A percentile compares a stretch with the other conserved stretches of the same genome.
Evolutionary conservation across 64 coral and sea anemone genomes (phyloP).

Genomic region (Stichodactyla mertensii): DNA sequence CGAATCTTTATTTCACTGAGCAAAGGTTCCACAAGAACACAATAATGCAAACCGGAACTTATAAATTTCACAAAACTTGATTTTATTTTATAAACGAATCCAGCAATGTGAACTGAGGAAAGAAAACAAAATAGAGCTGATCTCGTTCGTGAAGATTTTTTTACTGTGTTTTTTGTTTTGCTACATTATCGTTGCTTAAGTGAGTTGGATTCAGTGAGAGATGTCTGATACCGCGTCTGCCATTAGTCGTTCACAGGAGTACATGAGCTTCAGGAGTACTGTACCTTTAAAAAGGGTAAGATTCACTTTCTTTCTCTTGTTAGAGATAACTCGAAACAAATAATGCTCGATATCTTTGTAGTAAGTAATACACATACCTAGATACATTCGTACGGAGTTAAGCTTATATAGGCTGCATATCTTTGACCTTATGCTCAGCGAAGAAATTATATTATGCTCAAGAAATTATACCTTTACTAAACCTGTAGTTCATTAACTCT

Average conservation of each 20-base stretch:
- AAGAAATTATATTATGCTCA: too few relatives aligned
- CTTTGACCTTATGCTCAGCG: too few relatives aligned
- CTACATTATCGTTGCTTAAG: background rate
- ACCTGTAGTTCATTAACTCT: too few relatives aligned
- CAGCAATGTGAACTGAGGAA: background rate
- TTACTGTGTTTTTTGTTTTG: background rate
- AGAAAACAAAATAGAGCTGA: background rate
- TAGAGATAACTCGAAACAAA: background rate
- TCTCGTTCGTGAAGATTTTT: background rate
- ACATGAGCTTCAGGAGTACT: slow-evolving; percentile 78
- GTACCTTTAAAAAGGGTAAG: slow-evolving; percentile 73
- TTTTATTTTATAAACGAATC: background rate
- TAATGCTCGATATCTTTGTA: too few relatives aligned
- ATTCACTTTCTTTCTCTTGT: background rate
- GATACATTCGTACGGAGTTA: too few relatives aligned
- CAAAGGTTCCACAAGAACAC: background rate
- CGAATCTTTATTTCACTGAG: background rate
- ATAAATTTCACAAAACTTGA: background rate
- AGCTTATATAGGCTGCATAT: too few relatives aligned
- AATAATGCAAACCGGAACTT: background rate
- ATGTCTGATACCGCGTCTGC: slow-evolving; percentile 22
- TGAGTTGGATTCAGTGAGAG: background rate
- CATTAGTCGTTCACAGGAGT: slow-evolving; percentile 75
- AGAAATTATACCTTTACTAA: too few relatives aligned
- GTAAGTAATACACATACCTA: too few relatives aligned